Evolutionary conservation across 2,888 invertebrate species (phyloP), one percentile per base, ranked within the genome.

Genomic region (Xanthorhoe spadicearia): DNA sequence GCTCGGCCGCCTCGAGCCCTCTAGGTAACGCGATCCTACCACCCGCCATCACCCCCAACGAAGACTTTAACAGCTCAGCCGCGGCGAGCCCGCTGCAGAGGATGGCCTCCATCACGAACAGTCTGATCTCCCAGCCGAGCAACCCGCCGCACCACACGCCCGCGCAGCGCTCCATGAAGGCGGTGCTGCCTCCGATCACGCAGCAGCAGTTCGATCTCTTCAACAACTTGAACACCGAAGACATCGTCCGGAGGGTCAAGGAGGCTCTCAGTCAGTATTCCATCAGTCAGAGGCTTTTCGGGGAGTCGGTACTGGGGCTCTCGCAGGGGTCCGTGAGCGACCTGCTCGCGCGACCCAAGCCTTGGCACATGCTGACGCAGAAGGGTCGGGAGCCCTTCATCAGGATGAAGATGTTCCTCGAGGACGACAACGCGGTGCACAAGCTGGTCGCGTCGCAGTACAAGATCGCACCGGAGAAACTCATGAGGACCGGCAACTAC

Each of bases 121-220:
- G 98, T 71, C 94, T 99, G 76, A 98, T 99, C 83, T 98, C 98
- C 74, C 97, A 97, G 94, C 97, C 97, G 65, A 96, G 96, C 68
- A 95, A 97, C 68, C 97, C 97, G 74, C 96, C 97, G 9, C 97
- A 98, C 84, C 98, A 97, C 82, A 94, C 96, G 59, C 95, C 96
- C 15, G 96, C 96, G 52, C 98, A 98, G 84, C 94, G 99, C 75
- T 98, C 99, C 15, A 95, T 98, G 80, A 98, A 98, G 92, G 98
- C 99, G 35, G 99, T 99, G 54, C 94, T 99, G 77, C 99, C 99
- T 50, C 99, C 99, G 2, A 99, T 99, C 74, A 99, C 99, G 0
- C 99, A 99, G 85, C 99, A 99, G 82, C 99, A 99, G 85, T 99
- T 99, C 89, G 99, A 99, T 90, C 96, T 98, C 93, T 99, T 98